These are phyloP conservation scores for Sebastes ruberrimus DNA, from an alignment of 2,797 vertebrate genomes.

Conservation along the genomic window DNA sequence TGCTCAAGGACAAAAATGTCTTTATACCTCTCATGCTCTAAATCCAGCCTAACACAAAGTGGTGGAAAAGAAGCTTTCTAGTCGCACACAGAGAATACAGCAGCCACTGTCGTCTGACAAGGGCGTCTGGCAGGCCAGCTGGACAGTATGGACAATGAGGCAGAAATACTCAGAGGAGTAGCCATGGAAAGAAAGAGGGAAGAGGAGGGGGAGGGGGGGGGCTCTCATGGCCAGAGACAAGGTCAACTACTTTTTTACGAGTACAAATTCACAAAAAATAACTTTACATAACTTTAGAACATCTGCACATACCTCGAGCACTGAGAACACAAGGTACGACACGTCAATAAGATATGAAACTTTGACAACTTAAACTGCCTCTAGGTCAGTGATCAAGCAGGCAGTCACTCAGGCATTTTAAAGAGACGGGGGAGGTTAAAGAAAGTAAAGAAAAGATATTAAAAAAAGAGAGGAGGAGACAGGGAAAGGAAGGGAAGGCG, in stretches of 20 bases:
- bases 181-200: slow-evolving; percentile 26
- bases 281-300: slow-evolving; percentile 12
- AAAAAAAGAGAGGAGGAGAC: background rate
- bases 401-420: background rate
- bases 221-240: slow-evolving; percentile 30
- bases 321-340: slow-evolving; percentile 1
- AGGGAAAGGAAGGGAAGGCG: background rate
- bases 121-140: slow-evolving; percentile 28
- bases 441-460: background rate
- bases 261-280: slow-evolving; percentile 16
- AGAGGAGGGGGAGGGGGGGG: too few relatives aligned
- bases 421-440: slow-evolving; percentile 15
- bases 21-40: slow-evolving; percentile 6
- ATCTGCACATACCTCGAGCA: background rate
- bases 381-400: slow-evolving; percentile 24
- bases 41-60: slow-evolving; percentile 30
- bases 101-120: slow-evolving; percentile 49
- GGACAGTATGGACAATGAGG: slow-evolving; percentile 53
- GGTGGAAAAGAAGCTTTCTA: slow-evolving; percentile 18
- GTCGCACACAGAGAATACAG: slow-evolving; percentile 27
- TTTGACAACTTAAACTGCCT: slow-evolving; percentile 33
- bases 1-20: slow-evolving; percentile 57
- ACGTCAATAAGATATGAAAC: slow-evolving; percentile 23
- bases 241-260: slow-evolving; percentile 41
- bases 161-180: slow-evolving; percentile 57